These are phyloP conservation scores for Synergus laeviventris DNA, from an alignment of 2,888 invertebrate genomes.

Conservation along the genomic window DNA sequence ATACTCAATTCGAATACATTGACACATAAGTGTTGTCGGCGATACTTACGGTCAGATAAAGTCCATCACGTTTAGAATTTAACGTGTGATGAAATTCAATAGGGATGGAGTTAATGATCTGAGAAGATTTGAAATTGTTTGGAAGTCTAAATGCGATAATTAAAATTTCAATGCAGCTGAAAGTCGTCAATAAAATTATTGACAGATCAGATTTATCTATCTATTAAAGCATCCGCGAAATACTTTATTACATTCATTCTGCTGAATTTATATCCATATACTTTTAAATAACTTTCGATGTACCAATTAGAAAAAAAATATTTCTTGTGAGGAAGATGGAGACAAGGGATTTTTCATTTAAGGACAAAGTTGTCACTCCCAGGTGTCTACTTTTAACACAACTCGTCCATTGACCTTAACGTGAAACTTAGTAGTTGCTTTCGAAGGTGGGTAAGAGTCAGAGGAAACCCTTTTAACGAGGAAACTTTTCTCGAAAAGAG, in stretches of 20 bases:
- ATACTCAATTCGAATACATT: slow-evolving; percentile 34
- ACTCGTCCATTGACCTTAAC: slow-evolving; percentile 36
- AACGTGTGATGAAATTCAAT: slow-evolving; percentile 38
- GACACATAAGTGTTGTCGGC: slow-evolving; percentile 26
- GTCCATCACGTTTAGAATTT: slow-evolving; percentile 45
- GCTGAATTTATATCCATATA: background rate
- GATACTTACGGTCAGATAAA: slow-evolving; percentile 50
- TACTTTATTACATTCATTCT: background rate
- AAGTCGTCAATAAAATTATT: too few species aligned
- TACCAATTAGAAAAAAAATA: background rate
- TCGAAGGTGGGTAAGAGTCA: slow-evolving; percentile 21
- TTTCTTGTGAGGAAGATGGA: background rate
- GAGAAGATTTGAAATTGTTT: slow-evolving; percentile 5
- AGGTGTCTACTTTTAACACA: slow-evolving; percentile 26
- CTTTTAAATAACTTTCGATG: background rate
- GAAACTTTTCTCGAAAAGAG: slow-evolving; percentile 51
- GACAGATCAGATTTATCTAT: too few species aligned
- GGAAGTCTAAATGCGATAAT: background rate
- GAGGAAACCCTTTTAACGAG: slow-evolving; percentile 30
- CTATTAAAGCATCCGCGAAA: too few species aligned
- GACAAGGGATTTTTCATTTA: slow-evolving; percentile 34
- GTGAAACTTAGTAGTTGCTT: slow-evolving; percentile 5
- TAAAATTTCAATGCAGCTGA: background rate
- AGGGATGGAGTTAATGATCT: slow-evolving; percentile 31
- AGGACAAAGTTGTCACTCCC: slow-evolving; percentile 18